Base-by-base conservation (phyloP, 1,140 invertebrate genomes). In the Babylonia areolata region DNA sequence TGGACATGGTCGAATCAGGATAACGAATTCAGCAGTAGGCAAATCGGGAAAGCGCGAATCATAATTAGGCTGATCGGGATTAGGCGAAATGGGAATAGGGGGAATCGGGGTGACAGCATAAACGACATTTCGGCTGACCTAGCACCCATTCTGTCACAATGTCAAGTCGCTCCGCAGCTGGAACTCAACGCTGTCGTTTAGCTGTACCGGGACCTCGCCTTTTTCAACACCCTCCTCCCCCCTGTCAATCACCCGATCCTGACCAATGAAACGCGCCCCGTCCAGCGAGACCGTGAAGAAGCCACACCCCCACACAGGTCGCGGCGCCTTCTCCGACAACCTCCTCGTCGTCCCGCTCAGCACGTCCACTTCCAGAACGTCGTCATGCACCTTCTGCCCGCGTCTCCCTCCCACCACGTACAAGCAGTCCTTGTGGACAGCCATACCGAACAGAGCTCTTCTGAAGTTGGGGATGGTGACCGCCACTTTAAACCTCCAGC, bases 371-470 rank as follows among this genome's bases (percentile, higher is more conserved):
- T 69, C 33, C 71, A 86, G 81, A 20, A 86, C 78, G 46, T 88
- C 87, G 58, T 88, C 87, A 39, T 82, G 85, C 11, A 84, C 87
- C 46, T 79, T 75, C 17, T 80, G 17, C 6, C 84, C 82, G 64
- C 81, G 86, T 54, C 85, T 81, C 2, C 87, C 87, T 20, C 87
- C 87, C 23, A 75, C 64, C 35, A 88, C 28, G 54, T 86, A 77
- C 37, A 88, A 31, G 3, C 71, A 15, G 2, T 54, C 39, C 54
- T 80, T 40, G 75, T 79, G 37, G 33, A 51, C 35, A 1, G 85
- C 81, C 23, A 79, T 71, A 9, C 87, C 87, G 79, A 86, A 88
- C 33, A 88, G 58, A 51, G 87, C 87, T 11, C 87, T 69, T 33
- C 42, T 78, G 85, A 88, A 88, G 39, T 81, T 54, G 0, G 87